Evolutionary conservation across 2,888 invertebrate species (phyloP).

Genomic region (Ellobium chinense): DNA sequence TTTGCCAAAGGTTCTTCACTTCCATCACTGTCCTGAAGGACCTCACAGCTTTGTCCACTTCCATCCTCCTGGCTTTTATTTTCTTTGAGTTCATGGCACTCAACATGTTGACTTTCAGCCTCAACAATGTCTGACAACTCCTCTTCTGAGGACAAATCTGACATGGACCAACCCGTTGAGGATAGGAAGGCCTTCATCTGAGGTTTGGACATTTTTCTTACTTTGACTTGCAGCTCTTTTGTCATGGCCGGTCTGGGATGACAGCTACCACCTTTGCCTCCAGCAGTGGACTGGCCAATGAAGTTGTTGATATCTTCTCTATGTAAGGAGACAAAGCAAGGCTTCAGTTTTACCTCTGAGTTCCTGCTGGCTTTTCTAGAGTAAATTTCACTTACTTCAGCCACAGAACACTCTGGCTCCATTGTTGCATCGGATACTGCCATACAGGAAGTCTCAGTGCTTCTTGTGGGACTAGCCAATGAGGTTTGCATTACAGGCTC

Average conservation of each 20-base stretch:
- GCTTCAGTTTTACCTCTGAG: background rate
- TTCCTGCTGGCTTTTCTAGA: background rate
- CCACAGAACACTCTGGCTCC: background rate
- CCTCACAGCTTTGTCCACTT: too few relatives aligned
- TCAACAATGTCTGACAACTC: background rate
- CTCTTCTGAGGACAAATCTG: background rate
- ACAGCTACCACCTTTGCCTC: background rate
- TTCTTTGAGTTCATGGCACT: too few relatives aligned
- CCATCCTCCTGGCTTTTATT: too few relatives aligned
- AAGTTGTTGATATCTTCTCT: background rate
- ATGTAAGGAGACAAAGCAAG: conserved; percentile 16
- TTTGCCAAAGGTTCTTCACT: too few relatives aligned
- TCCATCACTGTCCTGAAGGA: background rate
- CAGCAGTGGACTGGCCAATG: background rate
- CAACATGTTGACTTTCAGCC: background rate
- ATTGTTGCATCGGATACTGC: background rate
- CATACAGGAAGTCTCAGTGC: too few relatives aligned
- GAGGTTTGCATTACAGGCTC: background rate
- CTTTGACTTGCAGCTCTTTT: background rate
- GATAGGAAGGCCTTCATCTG: background rate
- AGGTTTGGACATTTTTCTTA: background rate
- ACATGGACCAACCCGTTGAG: background rate
- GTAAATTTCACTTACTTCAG: background rate
- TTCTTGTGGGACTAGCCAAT: background rate
- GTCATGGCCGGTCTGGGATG: too few relatives aligned